These are phyloP conservation scores for Empis livida DNA, from an alignment of 2,888 invertebrate genomes.

Conservation along the genomic window DNA sequence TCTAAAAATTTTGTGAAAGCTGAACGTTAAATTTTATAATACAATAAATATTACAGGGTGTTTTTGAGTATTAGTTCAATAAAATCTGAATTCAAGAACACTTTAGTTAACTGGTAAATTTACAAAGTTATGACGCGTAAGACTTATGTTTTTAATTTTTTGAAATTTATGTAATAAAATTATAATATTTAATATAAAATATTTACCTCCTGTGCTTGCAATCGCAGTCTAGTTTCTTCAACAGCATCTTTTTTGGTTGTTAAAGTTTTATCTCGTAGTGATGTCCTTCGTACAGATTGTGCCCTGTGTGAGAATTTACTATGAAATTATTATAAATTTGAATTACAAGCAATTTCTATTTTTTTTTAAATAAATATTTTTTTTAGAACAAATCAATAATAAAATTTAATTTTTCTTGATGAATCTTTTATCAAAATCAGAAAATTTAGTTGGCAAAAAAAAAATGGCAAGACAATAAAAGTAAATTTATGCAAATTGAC, in stretches of 20 bases:
- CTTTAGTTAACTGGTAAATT: too few relatives aligned
- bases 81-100: too few relatives aligned
- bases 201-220: conserved; percentile 47
- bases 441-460: too few relatives aligned
- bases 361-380: neutral
- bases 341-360: neutral
- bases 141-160: too few relatives aligned
- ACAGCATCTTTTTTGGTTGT: conserved; percentile 90
- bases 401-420: neutral
- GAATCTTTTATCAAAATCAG: neutral
- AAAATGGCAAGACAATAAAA: neutral
- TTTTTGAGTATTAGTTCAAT: too few relatives aligned
- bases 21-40: too few relatives aligned
- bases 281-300: conserved; percentile 85
- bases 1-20: too few relatives aligned
- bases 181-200: too few relatives aligned
- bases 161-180: too few relatives aligned
- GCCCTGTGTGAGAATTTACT: conserved; percentile 43
- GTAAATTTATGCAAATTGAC: neutral
- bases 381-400: neutral
- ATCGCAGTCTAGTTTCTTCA: conserved; percentile 71
- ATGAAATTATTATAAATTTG: neutral
- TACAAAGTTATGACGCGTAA: too few relatives aligned
- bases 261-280: conserved; percentile 82
- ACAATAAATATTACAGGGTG: too few relatives aligned